Conservation (phyloP, 2,797 vertebrate species). For the Ctenopoma multispine region DNA sequence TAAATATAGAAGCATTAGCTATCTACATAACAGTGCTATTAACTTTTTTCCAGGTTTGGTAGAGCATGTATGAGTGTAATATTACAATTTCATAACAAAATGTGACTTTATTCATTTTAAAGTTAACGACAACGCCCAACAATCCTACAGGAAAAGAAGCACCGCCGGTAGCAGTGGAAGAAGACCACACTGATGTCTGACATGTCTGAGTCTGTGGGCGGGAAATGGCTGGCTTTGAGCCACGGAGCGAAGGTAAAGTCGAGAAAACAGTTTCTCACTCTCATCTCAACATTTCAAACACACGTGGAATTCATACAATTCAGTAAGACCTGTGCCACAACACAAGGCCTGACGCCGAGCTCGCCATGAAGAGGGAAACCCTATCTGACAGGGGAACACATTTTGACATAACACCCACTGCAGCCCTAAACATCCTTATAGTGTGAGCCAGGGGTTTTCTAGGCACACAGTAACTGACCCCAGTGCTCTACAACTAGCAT, state of each 20-base stretch:
- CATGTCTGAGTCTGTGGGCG: conserved; percentile 15
- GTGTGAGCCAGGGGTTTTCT: no score
- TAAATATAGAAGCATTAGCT: neutral
- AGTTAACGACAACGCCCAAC: neutral
- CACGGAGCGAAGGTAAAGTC: conserved; percentile 20
- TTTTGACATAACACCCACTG: no score
- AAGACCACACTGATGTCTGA: no score
- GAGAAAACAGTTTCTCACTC: neutral
- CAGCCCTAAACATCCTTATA: no score
- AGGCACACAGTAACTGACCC: no score
- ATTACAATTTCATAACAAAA: neutral
- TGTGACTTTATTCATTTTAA: neutral
- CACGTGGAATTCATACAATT: no score
- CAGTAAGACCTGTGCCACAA: no score
- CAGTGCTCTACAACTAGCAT: neutral
- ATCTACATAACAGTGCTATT: neutral
- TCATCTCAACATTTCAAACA: no score
- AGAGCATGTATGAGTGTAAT: neutral
- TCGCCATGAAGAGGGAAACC: neutral
- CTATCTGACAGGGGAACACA: neutral
- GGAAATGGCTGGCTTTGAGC: neutral
- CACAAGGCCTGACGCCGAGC: no score
- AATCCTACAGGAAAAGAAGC: neutral
- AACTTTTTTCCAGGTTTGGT: no score
- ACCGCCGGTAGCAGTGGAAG: neutral